These are phyloP conservation scores for Eurystomus gularis DNA, from an alignment of 2,113 vertebrate species.

Conservation along the genomic window DNA sequence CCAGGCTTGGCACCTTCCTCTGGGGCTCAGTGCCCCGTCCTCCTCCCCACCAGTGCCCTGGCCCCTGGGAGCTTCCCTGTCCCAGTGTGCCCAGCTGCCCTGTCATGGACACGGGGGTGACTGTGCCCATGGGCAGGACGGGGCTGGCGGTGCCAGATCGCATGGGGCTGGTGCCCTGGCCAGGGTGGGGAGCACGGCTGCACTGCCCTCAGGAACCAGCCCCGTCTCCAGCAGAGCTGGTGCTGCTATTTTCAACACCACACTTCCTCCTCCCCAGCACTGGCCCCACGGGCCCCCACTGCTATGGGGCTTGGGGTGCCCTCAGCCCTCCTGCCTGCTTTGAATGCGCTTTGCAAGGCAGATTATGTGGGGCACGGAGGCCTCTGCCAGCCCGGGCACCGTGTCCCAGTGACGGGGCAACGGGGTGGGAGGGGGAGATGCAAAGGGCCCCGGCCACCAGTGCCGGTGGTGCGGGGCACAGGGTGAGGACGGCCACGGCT, in stretches of 20 bases:
- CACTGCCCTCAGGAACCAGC: rapidly evolving
- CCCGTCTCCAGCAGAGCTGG: neutral
- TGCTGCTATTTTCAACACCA: neutral
- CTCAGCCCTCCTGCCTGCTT: neutral
- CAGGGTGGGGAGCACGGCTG: rapidly evolving
- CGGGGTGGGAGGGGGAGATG: neutral
- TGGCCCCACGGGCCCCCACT: neutral
- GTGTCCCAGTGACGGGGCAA: rapidly evolving
- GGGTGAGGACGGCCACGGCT: neutral
- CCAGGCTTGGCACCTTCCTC: neutral
- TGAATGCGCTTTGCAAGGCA: neutral
- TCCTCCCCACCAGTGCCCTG: neutral
- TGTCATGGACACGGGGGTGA: rapidly evolving
- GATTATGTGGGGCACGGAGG: rapidly evolving
- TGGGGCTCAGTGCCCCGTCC: rapidly evolving
- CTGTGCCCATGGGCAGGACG: rapidly evolving
- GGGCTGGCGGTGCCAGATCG: neutral
- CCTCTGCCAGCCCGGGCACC: rapidly evolving
- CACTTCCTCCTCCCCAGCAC: neutral
- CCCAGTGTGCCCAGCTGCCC: rapidly evolving
- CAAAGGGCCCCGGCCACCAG: neutral
- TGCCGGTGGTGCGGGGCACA: rapidly evolving
- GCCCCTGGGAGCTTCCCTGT: rapidly evolving
- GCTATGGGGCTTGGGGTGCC: rapidly evolving
- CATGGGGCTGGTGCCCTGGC: neutral